phyloP scores from a whole-genome alignment of 2,113 vertebrate genomes.

The Trichechus manatus region DNA sequence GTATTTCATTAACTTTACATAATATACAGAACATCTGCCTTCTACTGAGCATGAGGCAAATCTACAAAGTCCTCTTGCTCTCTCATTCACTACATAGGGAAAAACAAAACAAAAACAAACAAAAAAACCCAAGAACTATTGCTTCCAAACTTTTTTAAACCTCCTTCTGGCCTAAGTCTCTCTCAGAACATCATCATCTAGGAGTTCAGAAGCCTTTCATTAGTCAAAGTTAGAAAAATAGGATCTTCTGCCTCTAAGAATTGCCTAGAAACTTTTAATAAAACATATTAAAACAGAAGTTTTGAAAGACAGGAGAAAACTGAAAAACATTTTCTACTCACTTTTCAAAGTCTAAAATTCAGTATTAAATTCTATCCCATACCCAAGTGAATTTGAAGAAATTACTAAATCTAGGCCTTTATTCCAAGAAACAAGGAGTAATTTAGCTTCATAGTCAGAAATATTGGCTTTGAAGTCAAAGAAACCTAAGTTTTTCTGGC shows the following conservation, averaged over 20 bases:
- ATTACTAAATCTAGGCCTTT: constrained; percentile 46
- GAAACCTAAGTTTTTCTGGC: not conserved
- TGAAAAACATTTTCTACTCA: constrained; percentile 26
- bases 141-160: not conserved
- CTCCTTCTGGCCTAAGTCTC: constrained; percentile 6
- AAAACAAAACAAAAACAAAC: not conserved
- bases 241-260: constrained; percentile 19
- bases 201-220: not conserved
- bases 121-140: not conserved
- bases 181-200: not conserved
- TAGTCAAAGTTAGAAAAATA: constrained; percentile 47
- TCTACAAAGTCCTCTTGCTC: not conserved
- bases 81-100: not conserved
- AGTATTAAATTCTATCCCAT: constrained; percentile 38
- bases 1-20: constrained; percentile 45
- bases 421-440: constrained; percentile 26
- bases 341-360: constrained; percentile 65
- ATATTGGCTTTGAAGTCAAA: constrained; percentile 19
- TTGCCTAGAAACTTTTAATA: constrained; percentile 48
- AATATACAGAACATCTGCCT: not conserved
- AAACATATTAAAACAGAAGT: constrained; percentile 54
- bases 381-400: constrained; percentile 58
- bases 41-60: constrained; percentile 35
- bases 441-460: constrained; percentile 53
- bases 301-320: constrained; percentile 43